Evolutionary conservation across 2,113 vertebrate genomes (phyloP).

Genomic region (Circaetus cinerascens): DNA sequence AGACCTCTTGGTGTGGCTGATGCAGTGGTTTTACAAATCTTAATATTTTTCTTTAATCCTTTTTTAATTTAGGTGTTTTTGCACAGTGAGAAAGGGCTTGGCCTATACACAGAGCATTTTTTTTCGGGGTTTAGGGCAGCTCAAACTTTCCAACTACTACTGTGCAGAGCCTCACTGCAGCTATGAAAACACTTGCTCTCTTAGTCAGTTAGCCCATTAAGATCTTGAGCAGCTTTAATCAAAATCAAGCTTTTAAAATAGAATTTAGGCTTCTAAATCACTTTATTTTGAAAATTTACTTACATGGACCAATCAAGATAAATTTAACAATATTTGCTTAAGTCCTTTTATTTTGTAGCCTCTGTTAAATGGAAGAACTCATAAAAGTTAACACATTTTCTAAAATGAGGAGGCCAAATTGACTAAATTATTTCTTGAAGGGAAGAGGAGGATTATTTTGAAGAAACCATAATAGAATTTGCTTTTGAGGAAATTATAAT

Average conservation of each 20-base stretch:
- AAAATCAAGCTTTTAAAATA: not conserved
- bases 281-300: not conserved
- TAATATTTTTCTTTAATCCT: not conserved
- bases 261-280: not conserved
- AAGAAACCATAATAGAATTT: not conserved
- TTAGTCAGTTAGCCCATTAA: not conserved
- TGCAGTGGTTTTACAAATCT: not conserved
- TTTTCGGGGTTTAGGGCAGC: not conserved
- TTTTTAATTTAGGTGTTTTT: not conserved
- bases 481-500: not conserved
- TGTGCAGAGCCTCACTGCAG: not conserved
- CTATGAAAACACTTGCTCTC: not conserved
- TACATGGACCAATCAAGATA: not conserved
- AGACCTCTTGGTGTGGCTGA: not conserved
- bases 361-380: not conserved
- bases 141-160: not conserved
- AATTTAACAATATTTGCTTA: not conserved
- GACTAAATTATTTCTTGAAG: not conserved
- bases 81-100: not conserved
- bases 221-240: not conserved
- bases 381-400: not conserved
- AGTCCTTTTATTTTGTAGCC: not conserved
- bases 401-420: not conserved
- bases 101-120: not conserved
- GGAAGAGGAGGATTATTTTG: not conserved